Conservation (phyloP, 2,113 vertebrate species). For the Tragelaphus buxtoni region DNA sequence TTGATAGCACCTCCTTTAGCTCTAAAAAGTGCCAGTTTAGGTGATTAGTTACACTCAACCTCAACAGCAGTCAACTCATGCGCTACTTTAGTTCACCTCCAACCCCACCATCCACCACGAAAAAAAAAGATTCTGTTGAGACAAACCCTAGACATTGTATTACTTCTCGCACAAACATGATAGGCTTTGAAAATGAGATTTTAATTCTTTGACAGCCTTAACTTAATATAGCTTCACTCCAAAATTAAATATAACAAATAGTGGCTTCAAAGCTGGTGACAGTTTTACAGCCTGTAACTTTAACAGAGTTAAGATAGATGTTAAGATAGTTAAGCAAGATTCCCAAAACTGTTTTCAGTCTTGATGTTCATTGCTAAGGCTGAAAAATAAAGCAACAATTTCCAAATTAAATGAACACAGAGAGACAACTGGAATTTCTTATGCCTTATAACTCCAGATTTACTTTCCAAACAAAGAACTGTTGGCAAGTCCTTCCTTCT, state of each 20-base stretch:
- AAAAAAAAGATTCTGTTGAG: not conserved
- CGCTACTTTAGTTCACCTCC: not conserved
- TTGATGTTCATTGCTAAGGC: not conserved
- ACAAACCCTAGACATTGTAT: not conserved
- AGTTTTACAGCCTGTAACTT: not conserved
- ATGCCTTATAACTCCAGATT: not conserved
- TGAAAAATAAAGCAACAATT: not conserved
- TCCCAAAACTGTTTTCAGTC: not conserved
- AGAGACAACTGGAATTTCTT: not conserved
- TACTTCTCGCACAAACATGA: not conserved
- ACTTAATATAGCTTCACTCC: not conserved
- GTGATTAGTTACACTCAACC: not conserved
- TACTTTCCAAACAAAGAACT: not conserved
- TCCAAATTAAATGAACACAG: not conserved
- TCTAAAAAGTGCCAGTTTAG: not conserved
- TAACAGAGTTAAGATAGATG: not conserved
- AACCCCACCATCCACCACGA: not conserved
- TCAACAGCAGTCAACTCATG: not conserved
- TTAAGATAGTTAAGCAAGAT: not conserved
- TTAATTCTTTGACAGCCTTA: not conserved
- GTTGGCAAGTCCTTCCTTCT: not conserved
- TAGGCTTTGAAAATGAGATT: not conserved
- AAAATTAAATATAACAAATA: not conserved
- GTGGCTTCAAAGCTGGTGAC: not conserved
- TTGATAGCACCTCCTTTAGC: not conserved